Conservation (phyloP, 1,140 invertebrate species). For the Platorchestia sp. region DNA sequence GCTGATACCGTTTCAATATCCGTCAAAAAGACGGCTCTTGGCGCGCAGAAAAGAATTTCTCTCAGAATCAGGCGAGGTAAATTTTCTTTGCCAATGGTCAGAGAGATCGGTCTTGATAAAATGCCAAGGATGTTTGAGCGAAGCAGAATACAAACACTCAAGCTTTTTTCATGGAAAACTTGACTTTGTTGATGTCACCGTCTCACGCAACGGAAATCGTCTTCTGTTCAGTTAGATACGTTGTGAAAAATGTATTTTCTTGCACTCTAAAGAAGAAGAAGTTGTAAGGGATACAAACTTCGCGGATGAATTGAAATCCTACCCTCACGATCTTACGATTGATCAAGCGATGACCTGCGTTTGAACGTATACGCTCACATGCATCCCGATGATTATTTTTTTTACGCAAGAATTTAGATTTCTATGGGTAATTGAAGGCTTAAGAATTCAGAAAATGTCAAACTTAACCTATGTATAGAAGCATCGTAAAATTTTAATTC, state of each 20-base stretch:
- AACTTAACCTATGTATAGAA: too few species aligned
- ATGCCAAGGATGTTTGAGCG: conserved; percentile 42
- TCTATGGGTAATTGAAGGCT: too few species aligned
- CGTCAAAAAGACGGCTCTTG: conserved; percentile 51
- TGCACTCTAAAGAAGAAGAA: background rate
- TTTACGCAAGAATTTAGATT: too few species aligned
- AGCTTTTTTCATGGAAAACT: conserved; percentile 3
- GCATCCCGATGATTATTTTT: too few species aligned
- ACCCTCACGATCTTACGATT: background rate
- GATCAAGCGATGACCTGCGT: background rate
- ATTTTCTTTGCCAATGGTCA: conserved; percentile 51
- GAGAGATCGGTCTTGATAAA: conserved; percentile 14
- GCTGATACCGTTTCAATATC: conserved; percentile 54
- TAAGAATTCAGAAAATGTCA: too few species aligned
- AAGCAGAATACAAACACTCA: conserved; percentile 41
- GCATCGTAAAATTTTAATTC: too few species aligned
- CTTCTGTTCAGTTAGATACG: background rate
- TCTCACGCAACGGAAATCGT: background rate
- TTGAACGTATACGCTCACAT: background rate
- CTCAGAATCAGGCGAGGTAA: conserved; percentile 32
- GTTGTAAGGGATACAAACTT: background rate
- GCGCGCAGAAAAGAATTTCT: conserved; percentile 45
- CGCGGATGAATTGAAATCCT: background rate
- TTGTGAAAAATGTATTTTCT: background rate
- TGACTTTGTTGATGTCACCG: background rate